These are phyloP conservation scores for Bufo bufo DNA, from an alignment of 2,113 vertebrate species.

Conservation along the genomic window DNA sequence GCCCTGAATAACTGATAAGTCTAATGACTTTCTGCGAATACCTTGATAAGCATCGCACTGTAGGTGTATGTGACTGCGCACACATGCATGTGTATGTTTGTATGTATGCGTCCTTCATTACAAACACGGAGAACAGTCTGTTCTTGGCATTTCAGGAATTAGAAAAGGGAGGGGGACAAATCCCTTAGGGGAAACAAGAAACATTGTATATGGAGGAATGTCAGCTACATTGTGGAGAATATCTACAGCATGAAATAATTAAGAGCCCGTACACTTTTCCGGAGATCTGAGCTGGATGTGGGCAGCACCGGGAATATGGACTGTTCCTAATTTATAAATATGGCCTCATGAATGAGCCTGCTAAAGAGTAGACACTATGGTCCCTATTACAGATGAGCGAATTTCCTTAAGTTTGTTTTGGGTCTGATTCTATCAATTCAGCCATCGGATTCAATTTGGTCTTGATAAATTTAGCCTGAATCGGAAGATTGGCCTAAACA, in stretches of 20 bases:
- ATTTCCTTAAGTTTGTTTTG: no score
- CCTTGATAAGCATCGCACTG: neutral
- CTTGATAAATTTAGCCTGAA: no score
- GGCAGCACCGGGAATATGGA: neutral
- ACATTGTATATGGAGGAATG: slow-evolving; percentile 53
- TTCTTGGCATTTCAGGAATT: slow-evolving; percentile 59
- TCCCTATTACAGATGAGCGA: no score
- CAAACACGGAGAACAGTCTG: slow-evolving; percentile 53
- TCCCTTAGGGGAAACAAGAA: slow-evolving; percentile 55
- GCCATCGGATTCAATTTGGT: no score
- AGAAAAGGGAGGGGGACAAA: slow-evolving; percentile 36
- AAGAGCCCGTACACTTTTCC: slow-evolving; percentile 38
- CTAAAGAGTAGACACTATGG: no score
- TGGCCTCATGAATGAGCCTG: neutral
- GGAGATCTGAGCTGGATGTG: slow-evolving; percentile 26
- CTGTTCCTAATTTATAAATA: neutral
- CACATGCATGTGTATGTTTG: neutral
- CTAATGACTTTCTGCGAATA: neutral
- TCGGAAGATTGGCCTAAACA: no score
- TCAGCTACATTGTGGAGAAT: slow-evolving; percentile 49
- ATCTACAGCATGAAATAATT: slow-evolving; percentile 56
- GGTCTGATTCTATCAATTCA: no score
- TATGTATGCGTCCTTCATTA: slow-evolving; percentile 47
- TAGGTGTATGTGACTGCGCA: slow-evolving; percentile 11
- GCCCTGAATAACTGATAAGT: neutral